Percentiles rank a stretch among this genome's conserved stretches.
phyloP scores from a whole-genome alignment of 2,888 invertebrate genomes.

The Synergus laeviventris region DNA sequence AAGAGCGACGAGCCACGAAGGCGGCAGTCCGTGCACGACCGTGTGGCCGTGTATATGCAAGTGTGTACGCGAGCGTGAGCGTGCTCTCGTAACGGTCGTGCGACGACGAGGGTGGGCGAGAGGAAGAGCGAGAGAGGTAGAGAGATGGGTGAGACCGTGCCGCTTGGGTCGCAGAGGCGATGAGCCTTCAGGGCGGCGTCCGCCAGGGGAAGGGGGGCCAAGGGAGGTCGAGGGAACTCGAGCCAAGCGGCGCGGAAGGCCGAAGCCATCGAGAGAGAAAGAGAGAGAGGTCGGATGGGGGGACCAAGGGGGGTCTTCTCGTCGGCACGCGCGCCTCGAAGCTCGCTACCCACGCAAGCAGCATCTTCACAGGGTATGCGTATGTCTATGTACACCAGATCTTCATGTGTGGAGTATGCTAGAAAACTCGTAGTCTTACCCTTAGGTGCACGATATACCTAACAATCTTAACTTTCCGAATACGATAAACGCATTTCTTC shows the following conservation, averaged over 20 bases:
- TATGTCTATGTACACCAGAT: constrained; percentile 7
- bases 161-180: constrained; percentile 70
- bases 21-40: constrained; percentile 52
- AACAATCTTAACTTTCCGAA: constrained; percentile 60
- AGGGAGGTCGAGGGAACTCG: constrained; percentile 52
- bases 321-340: constrained; percentile 74
- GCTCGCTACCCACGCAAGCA: constrained; percentile 64
- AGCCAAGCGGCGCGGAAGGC: constrained; percentile 60
- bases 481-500: constrained; percentile 57
- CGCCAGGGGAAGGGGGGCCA: constrained; percentile 56
- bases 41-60: constrained; percentile 44
- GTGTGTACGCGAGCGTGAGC: constrained; percentile 47
- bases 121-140: constrained; percentile 49
- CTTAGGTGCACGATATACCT: constrained; percentile 46
- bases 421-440: constrained; percentile 51
- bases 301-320: constrained; percentile 55
- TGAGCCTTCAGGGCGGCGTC: constrained; percentile 70
- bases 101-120: constrained; percentile 52
- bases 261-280: constrained; percentile 57
- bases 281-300: constrained; percentile 52
- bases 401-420: constrained; percentile 49
- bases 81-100: constrained; percentile 53
- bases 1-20: constrained; percentile 47
- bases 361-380: constrained; percentile 31
- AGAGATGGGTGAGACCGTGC: constrained; percentile 59